phyloP scores from a whole-genome alignment of 2,113 vertebrate species.

The Nothocercus nigrocapillus region DNA sequence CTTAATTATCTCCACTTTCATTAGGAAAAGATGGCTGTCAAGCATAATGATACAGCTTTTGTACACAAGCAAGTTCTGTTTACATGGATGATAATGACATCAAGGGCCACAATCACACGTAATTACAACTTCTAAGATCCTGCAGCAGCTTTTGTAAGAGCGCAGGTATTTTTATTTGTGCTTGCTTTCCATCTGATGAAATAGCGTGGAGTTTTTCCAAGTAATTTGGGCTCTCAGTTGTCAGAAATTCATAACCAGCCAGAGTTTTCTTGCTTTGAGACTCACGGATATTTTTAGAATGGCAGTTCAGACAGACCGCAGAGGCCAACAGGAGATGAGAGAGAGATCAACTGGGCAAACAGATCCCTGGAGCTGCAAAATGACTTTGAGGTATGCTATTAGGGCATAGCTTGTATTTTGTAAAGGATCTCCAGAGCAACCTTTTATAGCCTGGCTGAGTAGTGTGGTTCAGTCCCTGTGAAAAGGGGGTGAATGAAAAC shows the following conservation, averaged over 20 bases:
- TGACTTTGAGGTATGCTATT: not conserved
- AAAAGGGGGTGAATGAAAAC: not conserved
- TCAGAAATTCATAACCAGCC: not conserved
- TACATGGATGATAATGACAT: not conserved
- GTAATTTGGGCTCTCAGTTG: not conserved
- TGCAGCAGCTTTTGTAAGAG: not conserved
- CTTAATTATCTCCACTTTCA: not conserved
- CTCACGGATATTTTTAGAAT: not conserved
- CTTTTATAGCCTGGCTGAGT: not conserved
- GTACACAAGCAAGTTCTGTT: not conserved
- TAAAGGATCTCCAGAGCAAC: not conserved
- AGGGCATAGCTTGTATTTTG: not conserved
- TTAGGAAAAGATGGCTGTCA: not conserved
- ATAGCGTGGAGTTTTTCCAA: not conserved
- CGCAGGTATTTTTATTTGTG: not conserved
- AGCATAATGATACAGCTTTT: not conserved
- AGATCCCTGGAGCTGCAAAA: not conserved
- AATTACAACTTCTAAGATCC: not conserved
- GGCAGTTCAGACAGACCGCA: not conserved
- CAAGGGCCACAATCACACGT: not conserved
- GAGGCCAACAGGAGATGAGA: not conserved
- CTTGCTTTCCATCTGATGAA: not conserved
- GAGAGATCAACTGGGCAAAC: not conserved
- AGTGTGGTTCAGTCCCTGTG: not conserved
- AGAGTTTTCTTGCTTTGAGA: not conserved